phyloP scores from a whole-genome alignment of 2,113 vertebrate species.

The Panthera tigris region DNA sequence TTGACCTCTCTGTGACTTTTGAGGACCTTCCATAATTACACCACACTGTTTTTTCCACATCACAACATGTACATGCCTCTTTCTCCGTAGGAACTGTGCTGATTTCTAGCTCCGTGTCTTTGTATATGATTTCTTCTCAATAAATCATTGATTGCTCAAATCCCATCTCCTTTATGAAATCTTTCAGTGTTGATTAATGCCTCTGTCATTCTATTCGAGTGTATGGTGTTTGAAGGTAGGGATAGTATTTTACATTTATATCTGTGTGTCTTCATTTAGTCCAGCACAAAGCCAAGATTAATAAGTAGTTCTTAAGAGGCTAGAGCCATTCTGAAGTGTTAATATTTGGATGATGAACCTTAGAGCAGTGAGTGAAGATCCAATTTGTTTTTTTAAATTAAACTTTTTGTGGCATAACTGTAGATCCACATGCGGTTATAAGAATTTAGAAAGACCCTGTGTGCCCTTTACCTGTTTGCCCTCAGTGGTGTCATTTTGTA shows the following conservation, averaged over 20 bases:
- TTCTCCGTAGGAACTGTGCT: not conserved
- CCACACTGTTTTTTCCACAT: not conserved
- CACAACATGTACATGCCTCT: not conserved
- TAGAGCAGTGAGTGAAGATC: not conserved
- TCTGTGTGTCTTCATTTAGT: not conserved
- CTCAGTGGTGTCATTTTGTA: not conserved
- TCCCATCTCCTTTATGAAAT: not conserved
- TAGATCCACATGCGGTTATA: not conserved
- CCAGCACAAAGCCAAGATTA: not conserved
- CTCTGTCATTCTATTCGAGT: not conserved
- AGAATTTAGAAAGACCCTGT: not conserved
- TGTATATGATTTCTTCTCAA: not conserved
- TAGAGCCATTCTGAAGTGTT: not conserved
- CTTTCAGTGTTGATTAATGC: conserved; percentile 4
- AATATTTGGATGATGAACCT: not conserved
- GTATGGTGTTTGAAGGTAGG: not conserved
- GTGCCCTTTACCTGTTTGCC: not conserved
- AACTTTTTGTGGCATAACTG: not conserved
- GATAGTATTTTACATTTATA: not conserved
- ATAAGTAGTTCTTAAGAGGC: not conserved
- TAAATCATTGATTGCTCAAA: not conserved
- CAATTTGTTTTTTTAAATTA: not conserved
- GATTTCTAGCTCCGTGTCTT: not conserved
- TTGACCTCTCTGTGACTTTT: not conserved
- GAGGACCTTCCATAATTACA: not conserved